phyloP scores from a whole-genome alignment of 2,797 vertebrate genomes.

The Eulemur albifrons region DNA sequence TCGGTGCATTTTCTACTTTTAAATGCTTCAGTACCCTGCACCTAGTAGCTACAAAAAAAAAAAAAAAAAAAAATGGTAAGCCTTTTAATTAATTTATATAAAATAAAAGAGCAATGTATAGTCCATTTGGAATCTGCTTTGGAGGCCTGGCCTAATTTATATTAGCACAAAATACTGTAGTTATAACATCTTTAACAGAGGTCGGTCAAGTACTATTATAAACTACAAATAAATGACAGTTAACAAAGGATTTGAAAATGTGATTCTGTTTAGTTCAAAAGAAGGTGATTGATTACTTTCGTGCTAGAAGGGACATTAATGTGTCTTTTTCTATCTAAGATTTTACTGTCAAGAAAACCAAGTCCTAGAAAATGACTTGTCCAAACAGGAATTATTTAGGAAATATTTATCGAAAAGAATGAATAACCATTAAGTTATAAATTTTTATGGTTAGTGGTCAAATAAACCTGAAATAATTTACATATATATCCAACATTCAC shows the following conservation, averaged over 20 bases:
- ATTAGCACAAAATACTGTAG: background rate
- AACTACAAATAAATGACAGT: background rate
- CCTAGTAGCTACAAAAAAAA: conserved; percentile 90
- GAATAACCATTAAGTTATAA: background rate
- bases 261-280: background rate
- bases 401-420: background rate
- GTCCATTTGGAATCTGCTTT: background rate
- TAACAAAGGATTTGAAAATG: background rate
- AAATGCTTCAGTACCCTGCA: conserved; percentile 97
- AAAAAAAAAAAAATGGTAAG: conserved; percentile 36
- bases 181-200: background rate
- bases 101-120: background rate
- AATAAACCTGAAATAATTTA: background rate
- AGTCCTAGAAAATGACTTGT: background rate
- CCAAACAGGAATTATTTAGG: background rate
- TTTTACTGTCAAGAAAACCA: background rate
- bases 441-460: background rate
- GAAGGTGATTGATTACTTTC: background rate
- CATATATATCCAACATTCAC: background rate
- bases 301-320: background rate
- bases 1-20: conserved; percentile 93
- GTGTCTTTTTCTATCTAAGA: background rate
- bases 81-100: background rate
- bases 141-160: background rate
- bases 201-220: background rate